Evolutionary conservation across 2,888 invertebrate species (phyloP).

Genomic region (Epirrhoe tristata): DNA sequence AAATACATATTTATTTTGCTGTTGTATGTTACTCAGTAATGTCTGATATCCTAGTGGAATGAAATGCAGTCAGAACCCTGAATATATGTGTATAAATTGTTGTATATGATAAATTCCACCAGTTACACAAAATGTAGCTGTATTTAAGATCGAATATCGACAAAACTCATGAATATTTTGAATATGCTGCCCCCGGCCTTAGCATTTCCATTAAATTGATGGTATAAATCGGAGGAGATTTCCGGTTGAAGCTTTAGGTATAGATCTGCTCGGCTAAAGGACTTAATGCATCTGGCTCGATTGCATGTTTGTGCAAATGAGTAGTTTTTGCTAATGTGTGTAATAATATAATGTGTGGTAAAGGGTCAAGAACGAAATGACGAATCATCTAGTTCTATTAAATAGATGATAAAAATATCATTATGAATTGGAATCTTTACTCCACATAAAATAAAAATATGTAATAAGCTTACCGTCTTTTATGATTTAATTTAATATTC

Average conservation of each 20-base stretch:
- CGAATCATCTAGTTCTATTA: no score
- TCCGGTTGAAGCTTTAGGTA: background rate
- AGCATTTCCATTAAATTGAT: constrained; percentile 22
- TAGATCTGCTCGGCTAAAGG: background rate
- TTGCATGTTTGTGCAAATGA: background rate
- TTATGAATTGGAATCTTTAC: no score
- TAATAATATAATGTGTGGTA: no score
- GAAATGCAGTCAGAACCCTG: no score
- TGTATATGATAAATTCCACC: background rate
- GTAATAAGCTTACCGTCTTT: no score
- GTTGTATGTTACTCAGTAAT: no score
- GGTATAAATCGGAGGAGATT: constrained; percentile 26
- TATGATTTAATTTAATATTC: no score
- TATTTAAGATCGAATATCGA: constrained; percentile 1
- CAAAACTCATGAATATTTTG: constrained; percentile 14
- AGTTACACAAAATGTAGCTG: constrained; percentile 6
- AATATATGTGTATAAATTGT: background rate
- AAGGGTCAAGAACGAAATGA: no score
- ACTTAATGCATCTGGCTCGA: background rate
- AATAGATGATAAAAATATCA: no score
- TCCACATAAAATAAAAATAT: no score
- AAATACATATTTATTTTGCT: no score
- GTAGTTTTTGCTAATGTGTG: background rate
- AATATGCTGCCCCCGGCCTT: constrained; percentile 21
- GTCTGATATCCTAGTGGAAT: no score